These are phyloP conservation scores for Otolemur crassicaudatus DNA, from an alignment of 2,797 vertebrate species.

Conservation along the genomic window DNA sequence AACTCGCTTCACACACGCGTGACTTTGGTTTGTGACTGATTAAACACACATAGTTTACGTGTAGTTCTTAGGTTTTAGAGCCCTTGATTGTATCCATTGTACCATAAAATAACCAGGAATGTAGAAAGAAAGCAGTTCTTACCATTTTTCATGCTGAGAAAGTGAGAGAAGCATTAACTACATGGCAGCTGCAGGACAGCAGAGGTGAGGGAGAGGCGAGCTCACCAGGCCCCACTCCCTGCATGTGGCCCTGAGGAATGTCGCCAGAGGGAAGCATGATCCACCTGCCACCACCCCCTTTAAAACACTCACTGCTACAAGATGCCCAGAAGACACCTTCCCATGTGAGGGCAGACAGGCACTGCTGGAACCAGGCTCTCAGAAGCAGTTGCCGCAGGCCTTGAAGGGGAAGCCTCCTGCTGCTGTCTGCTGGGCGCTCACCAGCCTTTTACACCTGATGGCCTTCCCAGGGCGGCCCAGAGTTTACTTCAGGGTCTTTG, in stretches of 20 bases:
- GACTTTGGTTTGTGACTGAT: neutral
- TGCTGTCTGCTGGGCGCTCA: neutral
- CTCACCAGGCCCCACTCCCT: fast-evolving
- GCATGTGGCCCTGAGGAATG: neutral
- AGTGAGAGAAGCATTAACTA: neutral
- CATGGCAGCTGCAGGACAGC: neutral
- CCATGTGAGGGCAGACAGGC: neutral
- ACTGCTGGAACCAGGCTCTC: neutral
- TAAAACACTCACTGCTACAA: neutral
- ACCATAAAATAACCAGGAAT: neutral
- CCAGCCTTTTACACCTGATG: neutral
- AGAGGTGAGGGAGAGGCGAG: neutral
- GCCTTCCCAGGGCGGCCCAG: neutral
- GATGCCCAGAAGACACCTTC: neutral
- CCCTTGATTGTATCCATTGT: neutral
- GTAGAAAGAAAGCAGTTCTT: neutral
- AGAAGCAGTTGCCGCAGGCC: neutral
- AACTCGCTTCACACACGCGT: neutral
- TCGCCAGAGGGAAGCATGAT: neutral
- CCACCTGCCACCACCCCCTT: neutral
- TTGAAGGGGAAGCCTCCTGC: neutral
- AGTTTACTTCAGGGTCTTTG: neutral
- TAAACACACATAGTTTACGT: neutral
- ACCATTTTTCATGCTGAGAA: neutral
- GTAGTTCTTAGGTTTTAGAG: conserved; percentile 9